Conservation (phyloP, 2,797 vertebrate genomes). For the Gallinago solitaria region DNA sequence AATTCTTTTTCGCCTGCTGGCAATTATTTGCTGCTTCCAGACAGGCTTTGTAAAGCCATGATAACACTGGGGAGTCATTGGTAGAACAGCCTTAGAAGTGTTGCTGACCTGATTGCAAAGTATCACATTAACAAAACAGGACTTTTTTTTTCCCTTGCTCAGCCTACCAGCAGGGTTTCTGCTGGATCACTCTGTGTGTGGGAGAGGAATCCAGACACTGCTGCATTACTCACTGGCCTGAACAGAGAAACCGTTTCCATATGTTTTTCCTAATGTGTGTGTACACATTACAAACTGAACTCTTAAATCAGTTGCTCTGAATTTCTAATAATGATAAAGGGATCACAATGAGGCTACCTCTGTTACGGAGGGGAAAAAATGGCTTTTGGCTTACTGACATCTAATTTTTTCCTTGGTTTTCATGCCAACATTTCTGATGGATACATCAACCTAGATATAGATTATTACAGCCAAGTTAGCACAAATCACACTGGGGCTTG, state of each 20-base stretch:
- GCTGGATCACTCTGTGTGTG: neutral
- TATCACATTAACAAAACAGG: conserved; percentile 8
- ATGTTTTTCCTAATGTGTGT: conserved; percentile 17
- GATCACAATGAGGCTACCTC: neutral
- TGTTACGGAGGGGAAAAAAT: neutral
- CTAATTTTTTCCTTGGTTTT: conserved; percentile 1
- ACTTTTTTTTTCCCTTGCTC: neutral
- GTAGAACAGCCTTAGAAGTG: conserved; percentile 1
- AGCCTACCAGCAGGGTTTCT: conserved; percentile 18
- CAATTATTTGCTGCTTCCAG: conserved; percentile 48
- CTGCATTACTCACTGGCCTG: conserved; percentile 48
- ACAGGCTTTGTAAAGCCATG: conserved; percentile 9
- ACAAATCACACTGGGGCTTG: conserved; percentile 17
- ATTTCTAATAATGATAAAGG: neutral
- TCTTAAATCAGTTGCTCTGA: neutral
- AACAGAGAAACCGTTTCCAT: conserved; percentile 34
- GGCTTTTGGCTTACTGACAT: neutral
- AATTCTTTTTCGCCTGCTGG: conserved; percentile 21
- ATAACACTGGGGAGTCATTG: conserved; percentile 6
- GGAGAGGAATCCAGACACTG: conserved; percentile 36
- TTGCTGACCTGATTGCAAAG: conserved; percentile 50
- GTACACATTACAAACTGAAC: conserved; percentile 16
- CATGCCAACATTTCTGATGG: conserved; percentile 5
- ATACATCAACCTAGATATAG: neutral
- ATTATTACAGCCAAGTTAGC: conserved; percentile 7